Conservation (phyloP, 2,113 vertebrate species). For the Chelonoidis abingdonii region DNA sequence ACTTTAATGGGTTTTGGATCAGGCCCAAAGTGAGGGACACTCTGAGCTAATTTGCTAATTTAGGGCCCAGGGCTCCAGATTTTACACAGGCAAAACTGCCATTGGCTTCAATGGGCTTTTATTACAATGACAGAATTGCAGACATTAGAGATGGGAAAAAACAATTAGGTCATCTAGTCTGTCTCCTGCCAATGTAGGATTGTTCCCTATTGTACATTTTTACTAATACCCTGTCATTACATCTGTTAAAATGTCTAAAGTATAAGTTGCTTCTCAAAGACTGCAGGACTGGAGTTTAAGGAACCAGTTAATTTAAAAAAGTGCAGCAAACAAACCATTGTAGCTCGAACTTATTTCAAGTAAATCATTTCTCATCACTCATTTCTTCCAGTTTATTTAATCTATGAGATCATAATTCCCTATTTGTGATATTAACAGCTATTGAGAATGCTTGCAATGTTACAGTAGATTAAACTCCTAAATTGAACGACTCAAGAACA, state of each 20-base stretch:
- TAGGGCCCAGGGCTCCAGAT: constrained; percentile 33
- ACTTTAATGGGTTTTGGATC: constrained; percentile 46
- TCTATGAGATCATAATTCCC: background rate
- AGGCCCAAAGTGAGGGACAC: background rate
- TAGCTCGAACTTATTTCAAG: background rate
- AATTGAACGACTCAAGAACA: constrained; percentile 15
- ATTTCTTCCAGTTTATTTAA: constrained; percentile 4
- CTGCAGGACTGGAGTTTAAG: background rate
- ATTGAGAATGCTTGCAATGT: constrained; percentile 7
- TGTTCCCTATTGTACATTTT: constrained; percentile 35
- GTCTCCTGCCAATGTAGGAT: constrained; percentile 30
- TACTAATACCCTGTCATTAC: background rate
- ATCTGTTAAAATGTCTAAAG: constrained; percentile 18
- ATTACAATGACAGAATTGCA: constrained; percentile 58
- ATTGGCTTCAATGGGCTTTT: constrained; percentile 49
- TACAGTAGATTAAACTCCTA: constrained; percentile 27
- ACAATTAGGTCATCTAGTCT: constrained; percentile 50
- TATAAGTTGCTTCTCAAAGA: background rate
- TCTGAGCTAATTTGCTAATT: constrained; percentile 37
- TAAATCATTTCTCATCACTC: background rate
- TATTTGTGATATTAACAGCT: constrained; percentile 42
- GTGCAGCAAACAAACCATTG: background rate
- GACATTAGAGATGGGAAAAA: constrained; percentile 34
- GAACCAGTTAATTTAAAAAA: background rate
- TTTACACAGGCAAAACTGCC: background rate